Evolutionary conservation across 2,888 invertebrate genomes (phyloP).

Genomic region (Pterobdella sp.): DNA sequence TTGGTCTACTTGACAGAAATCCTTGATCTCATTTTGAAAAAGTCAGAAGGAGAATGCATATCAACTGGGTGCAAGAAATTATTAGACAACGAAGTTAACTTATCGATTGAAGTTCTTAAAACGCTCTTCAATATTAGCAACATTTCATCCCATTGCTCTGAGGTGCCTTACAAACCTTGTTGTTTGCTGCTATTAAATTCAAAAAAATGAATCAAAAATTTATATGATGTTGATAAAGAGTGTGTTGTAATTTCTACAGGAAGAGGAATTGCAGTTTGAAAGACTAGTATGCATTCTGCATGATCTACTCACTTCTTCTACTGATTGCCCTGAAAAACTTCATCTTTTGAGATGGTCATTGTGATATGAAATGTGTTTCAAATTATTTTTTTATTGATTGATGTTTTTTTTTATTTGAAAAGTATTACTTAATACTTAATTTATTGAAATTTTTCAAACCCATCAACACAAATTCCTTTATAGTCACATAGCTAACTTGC

Average conservation of each 20-base stretch:
- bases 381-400: too few species aligned
- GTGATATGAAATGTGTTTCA: not conserved
- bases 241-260: too few species aligned
- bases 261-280: constrained; percentile 65
- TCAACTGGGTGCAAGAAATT: constrained; percentile 39
- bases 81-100: constrained; percentile 49
- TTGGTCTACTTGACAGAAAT: constrained; percentile 54
- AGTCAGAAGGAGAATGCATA: not conserved
- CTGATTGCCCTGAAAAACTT: constrained; percentile 58
- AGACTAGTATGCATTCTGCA: constrained; percentile 66
- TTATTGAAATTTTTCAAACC: not conserved
- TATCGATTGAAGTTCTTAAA: constrained; percentile 54
- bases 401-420: too few species aligned
- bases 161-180: constrained; percentile 42
- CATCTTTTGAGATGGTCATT: constrained; percentile 61
- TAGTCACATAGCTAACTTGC: constrained; percentile 72
- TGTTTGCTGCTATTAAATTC: too few species aligned
- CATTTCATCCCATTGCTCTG: constrained; percentile 50
- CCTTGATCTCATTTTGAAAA: constrained; percentile 50
- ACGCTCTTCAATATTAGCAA: constrained; percentile 54
- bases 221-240: too few species aligned
- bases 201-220: too few species aligned
- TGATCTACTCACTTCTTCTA: constrained; percentile 61
- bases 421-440: not conserved
- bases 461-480: constrained; percentile 24